Base-by-base conservation (phyloP, 1,140 invertebrate species). In the Polyergus mexicanus region DNA sequence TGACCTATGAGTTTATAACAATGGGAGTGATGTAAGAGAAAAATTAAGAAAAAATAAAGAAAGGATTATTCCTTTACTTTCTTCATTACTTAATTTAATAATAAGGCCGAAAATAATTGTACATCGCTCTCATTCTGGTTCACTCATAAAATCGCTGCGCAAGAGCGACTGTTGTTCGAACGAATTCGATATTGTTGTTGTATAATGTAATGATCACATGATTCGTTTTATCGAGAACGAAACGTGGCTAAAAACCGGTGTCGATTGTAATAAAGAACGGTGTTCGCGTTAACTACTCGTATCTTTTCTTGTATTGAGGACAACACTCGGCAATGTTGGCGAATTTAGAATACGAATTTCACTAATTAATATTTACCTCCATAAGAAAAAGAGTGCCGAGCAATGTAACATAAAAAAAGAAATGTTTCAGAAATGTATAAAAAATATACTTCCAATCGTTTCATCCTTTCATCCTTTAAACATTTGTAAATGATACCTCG, bases 151-250 rank as follows among this genome's bases (percentile, higher is more conserved):
- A 60, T 81, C 19, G 66, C 28, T 60, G 78, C 66, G 78, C 54
- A 38, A 74, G 11, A 72, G 66, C 78, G 32, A 60, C 54, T 74
- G 78, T 81, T 81, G 78, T 63, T 83, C 78, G 68, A 83, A 83
- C 66, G 78, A 83, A 83, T 74, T 72, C 78, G 38, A 83, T 74
- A 74, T 83, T 83, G 54, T 81, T 81, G 66, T 83, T 83, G 68
- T 83, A 83, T 51, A 83, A 28, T 72, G 38, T 81, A 81, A 81
- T 3, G 13, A 74, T 28, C 38, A 74, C 51, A n/a, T n/a, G 66
- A 58, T 28, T 74, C 38, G 77, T 56, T 38, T 71, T 28, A 28
- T n/a, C 47, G 56, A 38, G 44, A 68, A 68, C 62, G 44, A 54
- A 28, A 72, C 66, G 51, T 32, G 38, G 44, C 25, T 32, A 58